Percentiles rank a stretch among this genome's conserved stretches.
Conservation (phyloP, 2,113 vertebrate genomes). For the Solea solea region DNA sequence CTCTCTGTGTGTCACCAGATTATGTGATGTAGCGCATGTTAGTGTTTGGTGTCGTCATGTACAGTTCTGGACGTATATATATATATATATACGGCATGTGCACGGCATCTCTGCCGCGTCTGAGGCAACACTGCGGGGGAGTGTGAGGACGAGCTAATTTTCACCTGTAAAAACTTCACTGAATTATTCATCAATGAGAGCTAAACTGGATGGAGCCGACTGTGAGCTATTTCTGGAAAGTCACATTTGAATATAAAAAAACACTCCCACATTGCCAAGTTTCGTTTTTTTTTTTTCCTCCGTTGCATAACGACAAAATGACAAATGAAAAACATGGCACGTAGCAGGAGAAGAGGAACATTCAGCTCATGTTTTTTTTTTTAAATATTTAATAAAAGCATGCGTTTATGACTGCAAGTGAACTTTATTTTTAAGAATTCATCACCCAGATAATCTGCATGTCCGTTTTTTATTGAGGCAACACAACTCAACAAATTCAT, state of each 20-base stretch:
- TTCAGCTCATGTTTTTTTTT: too few relatives aligned
- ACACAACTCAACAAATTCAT: too few relatives aligned
- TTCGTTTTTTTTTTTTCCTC: not conserved
- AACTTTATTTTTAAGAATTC: too few relatives aligned
- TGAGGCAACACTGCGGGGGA: conserved; percentile 20
- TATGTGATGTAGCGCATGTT: not conserved
- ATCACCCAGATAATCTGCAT: too few relatives aligned
- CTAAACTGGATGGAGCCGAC: conserved; percentile 42
- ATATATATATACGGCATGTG: not conserved
- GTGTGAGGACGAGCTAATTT: conserved; percentile 57
- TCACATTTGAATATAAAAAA: conserved; percentile 47
- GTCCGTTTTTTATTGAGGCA: too few relatives aligned
- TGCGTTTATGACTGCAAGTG: too few relatives aligned
- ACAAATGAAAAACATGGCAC: not conserved
- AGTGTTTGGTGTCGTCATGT: not conserved
- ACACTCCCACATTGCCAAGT: not conserved
- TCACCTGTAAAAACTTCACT: conserved; percentile 60
- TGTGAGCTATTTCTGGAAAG: conserved; percentile 58
- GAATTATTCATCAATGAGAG: conserved; percentile 65
- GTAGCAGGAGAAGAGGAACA: not conserved
- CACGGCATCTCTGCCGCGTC: not conserved
- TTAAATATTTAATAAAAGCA: too few relatives aligned
- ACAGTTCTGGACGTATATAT: not conserved
- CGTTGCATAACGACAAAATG: conserved; percentile 7
- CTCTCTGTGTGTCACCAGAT: not conserved